Base-by-base conservation (phyloP, 2,888 invertebrate genomes). In the Bombylius discolor region DNA sequence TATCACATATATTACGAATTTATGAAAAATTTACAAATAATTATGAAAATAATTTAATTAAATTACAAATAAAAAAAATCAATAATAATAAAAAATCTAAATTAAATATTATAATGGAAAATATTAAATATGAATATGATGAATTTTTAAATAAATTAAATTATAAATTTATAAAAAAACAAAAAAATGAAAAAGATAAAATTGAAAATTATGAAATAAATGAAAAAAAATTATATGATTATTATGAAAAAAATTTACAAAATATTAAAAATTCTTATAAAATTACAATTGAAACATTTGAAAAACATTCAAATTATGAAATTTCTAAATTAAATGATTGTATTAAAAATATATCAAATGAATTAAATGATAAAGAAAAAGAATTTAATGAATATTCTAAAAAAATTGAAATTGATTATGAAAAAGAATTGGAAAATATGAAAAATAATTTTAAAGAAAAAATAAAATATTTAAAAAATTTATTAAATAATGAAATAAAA, bases 121-220 rank as follows among this genome's bases (percentile, higher is more conserved):
- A 85, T 67, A 75, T 87, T 65, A 84, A 86, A 60, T 79, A 77
- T 0, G 77, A 78, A 0, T 85, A 89, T 65, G 84, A 84, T 58
- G 76, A 81, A 57, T 80, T 79, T n/a, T 73, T 87, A 60, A 81
- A 85, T 63, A 77, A 80, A 36, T 72, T 87, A 42, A 42, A 11
- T 42, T 8, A 5, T 1, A 11, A 42, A 42, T 42, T 11, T 42
- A 11, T 11, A 42, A 42, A 11, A 11, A 42, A 42, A 42, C 4
- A 11, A 1, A 7, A 11, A 11, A 1, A 11, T 11, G 39, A 42
- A 42, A 3, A 14, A 7, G 8, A 47, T 7, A 55, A 55, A 13
- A 50, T 50, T 5, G 39, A 46, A 39, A 32, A 67, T 57, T 63
- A 92, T 51, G 85, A 87, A 69, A 81, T 83, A 57, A 84, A 82